Conservation (phyloP, 1,140 invertebrate genomes). For the Pachyrhynchus sulphureomaculatus region DNA sequence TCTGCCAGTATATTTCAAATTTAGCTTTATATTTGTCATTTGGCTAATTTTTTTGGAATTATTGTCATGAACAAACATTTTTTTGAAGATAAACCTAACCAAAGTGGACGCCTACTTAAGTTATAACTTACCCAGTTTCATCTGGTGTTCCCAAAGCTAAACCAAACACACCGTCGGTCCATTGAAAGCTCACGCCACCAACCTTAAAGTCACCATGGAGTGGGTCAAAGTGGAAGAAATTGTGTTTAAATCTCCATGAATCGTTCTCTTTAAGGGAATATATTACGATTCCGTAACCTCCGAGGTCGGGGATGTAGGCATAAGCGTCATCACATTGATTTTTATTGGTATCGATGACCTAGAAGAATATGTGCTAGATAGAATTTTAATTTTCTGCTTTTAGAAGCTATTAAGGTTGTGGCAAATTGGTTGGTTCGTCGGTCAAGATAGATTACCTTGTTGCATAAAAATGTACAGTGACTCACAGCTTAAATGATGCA, state of each 20-base stretch:
- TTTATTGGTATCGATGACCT: slow-evolving; percentile 64
- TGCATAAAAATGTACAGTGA: too few relatives aligned
- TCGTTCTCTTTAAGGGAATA: slow-evolving; percentile 71
- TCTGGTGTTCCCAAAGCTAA: slow-evolving; percentile 56
- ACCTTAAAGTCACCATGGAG: slow-evolving; percentile 70
- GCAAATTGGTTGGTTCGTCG: too few relatives aligned
- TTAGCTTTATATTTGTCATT: too few relatives aligned
- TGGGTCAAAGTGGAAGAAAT: slow-evolving; percentile 81
- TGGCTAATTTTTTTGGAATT: too few relatives aligned
- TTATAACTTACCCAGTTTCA: slow-evolving; percentile 37
- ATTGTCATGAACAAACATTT: too few relatives aligned
- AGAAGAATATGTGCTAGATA: slow-evolving; percentile 27
- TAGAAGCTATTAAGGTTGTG: too few relatives aligned
- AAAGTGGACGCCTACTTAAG: too few relatives aligned
- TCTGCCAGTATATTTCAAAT: too few relatives aligned
- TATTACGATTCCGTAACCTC: slow-evolving; percentile 71
- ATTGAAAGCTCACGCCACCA: slow-evolving; percentile 72
- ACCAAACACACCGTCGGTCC: slow-evolving; percentile 75
- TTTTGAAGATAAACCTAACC: too few relatives aligned
- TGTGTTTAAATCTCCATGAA: slow-evolving; percentile 74
- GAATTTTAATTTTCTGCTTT: too few relatives aligned
- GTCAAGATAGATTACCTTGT: too few relatives aligned
- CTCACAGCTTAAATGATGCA: too few relatives aligned
- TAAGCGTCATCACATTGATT: slow-evolving; percentile 71
- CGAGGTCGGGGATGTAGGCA: slow-evolving; percentile 74